Evolutionary conservation across 2,888 invertebrate genomes (phyloP).

Genomic region (Aphidoletes aphidimyza): DNA sequence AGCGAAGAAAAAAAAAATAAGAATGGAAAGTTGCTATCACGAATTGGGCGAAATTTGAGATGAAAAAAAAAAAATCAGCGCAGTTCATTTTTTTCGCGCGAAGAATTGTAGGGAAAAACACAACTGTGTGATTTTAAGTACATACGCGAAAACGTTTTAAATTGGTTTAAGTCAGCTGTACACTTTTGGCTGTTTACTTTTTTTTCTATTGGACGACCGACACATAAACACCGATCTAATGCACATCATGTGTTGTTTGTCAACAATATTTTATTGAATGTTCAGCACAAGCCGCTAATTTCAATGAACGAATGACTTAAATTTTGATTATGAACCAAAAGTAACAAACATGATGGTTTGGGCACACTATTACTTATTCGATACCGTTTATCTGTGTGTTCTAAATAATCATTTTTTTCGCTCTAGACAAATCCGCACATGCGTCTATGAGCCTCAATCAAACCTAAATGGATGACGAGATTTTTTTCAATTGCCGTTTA

Average conservation of each 20-base stretch:
- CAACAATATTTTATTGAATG: background rate
- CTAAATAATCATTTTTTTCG: too few relatives aligned
- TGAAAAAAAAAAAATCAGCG: too few relatives aligned
- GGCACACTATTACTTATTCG: too few relatives aligned
- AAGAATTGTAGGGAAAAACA: too few relatives aligned
- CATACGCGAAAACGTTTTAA: background rate
- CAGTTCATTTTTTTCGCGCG: too few relatives aligned
- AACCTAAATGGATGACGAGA: background rate
- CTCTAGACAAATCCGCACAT: background rate
- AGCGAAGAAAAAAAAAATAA: too few relatives aligned
- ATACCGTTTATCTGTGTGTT: too few relatives aligned
- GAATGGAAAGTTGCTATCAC: too few relatives aligned
- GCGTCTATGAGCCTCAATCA: background rate
- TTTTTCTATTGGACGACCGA: background rate
- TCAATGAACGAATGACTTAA: background rate
- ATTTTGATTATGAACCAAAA: too few relatives aligned
- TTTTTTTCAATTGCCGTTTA: conserved; percentile 10
- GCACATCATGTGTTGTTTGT: background rate
- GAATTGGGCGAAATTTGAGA: too few relatives aligned
- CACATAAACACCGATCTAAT: background rate
- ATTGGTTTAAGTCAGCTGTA: background rate
- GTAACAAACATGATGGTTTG: too few relatives aligned
- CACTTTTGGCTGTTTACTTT: background rate
- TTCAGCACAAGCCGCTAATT: background rate
- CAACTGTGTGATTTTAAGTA: too few relatives aligned